phyloP scores from a whole-genome alignment of 2,888 invertebrate genomes.

The Microplitis deprimator region DNA sequence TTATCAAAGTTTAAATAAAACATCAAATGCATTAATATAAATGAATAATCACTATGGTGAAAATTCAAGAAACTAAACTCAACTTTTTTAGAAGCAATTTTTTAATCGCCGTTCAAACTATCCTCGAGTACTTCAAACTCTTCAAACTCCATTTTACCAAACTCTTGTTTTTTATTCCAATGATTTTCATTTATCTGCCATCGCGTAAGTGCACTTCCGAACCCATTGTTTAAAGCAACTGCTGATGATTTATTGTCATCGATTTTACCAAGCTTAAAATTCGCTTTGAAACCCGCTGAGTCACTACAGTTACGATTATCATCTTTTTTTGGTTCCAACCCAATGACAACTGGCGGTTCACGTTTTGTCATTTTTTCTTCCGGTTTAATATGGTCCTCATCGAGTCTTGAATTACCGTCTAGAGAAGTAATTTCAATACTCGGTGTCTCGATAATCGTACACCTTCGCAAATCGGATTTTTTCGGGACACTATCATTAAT shows the following conservation, averaged over 20 bases:
- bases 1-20: neutral
- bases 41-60: neutral
- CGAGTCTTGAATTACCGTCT: slow-evolving; percentile 52
- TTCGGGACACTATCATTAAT: slow-evolving; percentile 37
- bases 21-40: neutral
- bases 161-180: slow-evolving; percentile 77
- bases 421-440: slow-evolving; percentile 66
- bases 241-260: slow-evolving; percentile 54
- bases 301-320: slow-evolving; percentile 62
- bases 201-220: slow-evolving; percentile 61
- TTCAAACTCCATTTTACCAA: slow-evolving; percentile 89
- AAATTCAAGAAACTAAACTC: neutral
- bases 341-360: slow-evolving; percentile 73
- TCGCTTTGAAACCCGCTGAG: slow-evolving; percentile 57
- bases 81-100: slow-evolving; percentile 44
- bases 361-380: slow-evolving; percentile 72
- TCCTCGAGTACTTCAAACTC: slow-evolving; percentile 83
- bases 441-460: slow-evolving; percentile 65
- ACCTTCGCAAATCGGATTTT: slow-evolving; percentile 54
- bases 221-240: slow-evolving; percentile 54
- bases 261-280: slow-evolving; percentile 65
- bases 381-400: slow-evolving; percentile 72
- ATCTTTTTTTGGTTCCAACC: slow-evolving; percentile 71
- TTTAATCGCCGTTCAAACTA: slow-evolving; percentile 72
- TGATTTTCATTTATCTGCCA: slow-evolving; percentile 72